Evolutionary conservation across 2,888 invertebrate species (phyloP), one percentile per base, ranked within the genome.

Genomic region (Meteorus cinctellus): DNA sequence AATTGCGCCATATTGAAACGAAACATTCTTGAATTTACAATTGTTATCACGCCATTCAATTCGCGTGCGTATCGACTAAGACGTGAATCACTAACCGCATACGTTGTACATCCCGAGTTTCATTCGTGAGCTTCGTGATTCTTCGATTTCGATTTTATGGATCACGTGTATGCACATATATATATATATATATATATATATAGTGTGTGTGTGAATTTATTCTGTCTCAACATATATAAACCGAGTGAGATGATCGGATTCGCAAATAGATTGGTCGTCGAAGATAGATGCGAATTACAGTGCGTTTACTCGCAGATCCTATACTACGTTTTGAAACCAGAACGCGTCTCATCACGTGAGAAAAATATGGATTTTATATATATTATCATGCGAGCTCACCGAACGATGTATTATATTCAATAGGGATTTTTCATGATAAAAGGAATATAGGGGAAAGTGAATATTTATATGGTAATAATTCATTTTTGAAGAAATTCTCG

Each of bases 31-130:
- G 59, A 1, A 60, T 24, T 27, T 77, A 81, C 83, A 83, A 78
- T 78, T 72, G 79, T 83, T 82, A 82, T 82, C 84, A 77, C 83
- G 79, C 60, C 55, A 65, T 78, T 84, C 82, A 85, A 85, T 82
- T 83, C 82, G 82, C 55, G 68, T 67, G 77, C 70, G 77, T 77
- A 76, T 74, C 76, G 66, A 51, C 77, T 65, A 74, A 72, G 63
- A 74, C 74, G 76, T 79, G 77, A 79, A 79, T 79, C 77, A 79
- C 79, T 62, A 19, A 69, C 74, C 59, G 75, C 59, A 48, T 48
- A 16, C n/a, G n/a, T 1, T 48, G 48, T 29, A 66, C 62, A 51
- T 69, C 72, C 72, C 59, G 73, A 72, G 72, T 77, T 79, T 76
- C 74, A 77, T 79, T 79, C 79, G 79, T 79, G 79, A 77, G 76